Base-by-base conservation (phyloP, 2,888 invertebrate genomes). In the Agrotis segetum region DNA sequence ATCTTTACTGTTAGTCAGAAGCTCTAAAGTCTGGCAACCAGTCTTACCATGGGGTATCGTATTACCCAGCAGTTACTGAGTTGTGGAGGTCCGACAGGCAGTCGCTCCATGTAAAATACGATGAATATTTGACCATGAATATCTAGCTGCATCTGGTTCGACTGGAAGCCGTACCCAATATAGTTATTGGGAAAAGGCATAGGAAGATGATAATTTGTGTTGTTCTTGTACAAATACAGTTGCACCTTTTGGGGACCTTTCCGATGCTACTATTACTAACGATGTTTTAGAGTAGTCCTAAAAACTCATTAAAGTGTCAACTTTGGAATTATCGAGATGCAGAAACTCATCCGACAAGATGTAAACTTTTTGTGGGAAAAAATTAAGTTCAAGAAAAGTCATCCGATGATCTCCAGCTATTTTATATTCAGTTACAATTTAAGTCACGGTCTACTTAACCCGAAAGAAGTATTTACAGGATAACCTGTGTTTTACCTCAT, bases 401-500 rank as follows among this genome's bases (percentile, higher is more conserved):
- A 16, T 21, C 63, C 24, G 11, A 40, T 40, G 40, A 40, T 40
- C 11, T 40, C 9, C 11, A 40, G 40, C 11, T 40, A 9, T 34
- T 9, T 34, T 9, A 5, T 29, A 34, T 7, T 34, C 9, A 6
- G 2, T 14, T 21, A 29, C 47, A 47, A 66, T 44, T 24, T 7
- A 59, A 70, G 40, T 40, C 9, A 29, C 21, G 40, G 3, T 17
- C 3, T 24, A 77, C 24, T 63, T 29, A 56, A 50, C n/a, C 24
- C 55, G 21, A 17, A 3, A 29, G 24, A 24, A n/a, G 7, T 19
- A 76, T 46, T 19, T 44, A 55, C 58, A 47, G 47, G 24, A 70
- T 55, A 61, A 47, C 29, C 14, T 46, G 14, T 50, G 46, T 49
- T 65, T 75, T 76, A 70, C 76, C 70, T 76, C 50, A 13, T 60